A percentile compares a stretch with the other conserved stretches of the same genome.
phyloP scores from a whole-genome alignment of 2,113 vertebrate genomes.

The Corvus moneduloides region DNA sequence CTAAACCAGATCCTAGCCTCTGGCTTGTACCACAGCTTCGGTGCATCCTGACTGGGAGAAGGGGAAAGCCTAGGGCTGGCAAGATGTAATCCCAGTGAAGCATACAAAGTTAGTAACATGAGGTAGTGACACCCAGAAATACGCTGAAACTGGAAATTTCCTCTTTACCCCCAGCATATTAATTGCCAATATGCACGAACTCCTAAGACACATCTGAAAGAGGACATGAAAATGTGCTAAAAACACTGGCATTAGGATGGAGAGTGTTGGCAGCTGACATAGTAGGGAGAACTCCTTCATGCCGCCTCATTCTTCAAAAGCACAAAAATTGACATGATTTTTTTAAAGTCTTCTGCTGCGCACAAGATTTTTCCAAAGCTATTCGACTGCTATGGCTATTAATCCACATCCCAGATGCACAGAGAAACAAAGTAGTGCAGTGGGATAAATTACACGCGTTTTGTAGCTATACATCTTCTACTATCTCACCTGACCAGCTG shows the following conservation, averaged over 20 bases:
- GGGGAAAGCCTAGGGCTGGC: neutral
- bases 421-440: neutral
- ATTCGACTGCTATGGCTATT: neutral
- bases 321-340: neutral
- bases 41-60: neutral
- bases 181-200: neutral
- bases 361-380: neutral
- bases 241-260: neutral
- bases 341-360: neutral
- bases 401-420: neutral
- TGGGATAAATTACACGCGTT: rapidly evolving
- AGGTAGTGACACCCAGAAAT: neutral
- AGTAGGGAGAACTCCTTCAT: neutral
- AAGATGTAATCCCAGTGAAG: neutral
- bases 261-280: neutral
- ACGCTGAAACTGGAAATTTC: neutral
- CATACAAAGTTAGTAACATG: neutral
- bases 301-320: neutral
- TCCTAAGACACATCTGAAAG: neutral
- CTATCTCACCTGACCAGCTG: neutral
- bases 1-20: neutral
- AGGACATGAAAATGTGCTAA: neutral
- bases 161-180: neutral
- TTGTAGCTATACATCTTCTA: neutral
- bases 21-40: neutral